phyloP scores from a whole-genome alignment of 2,888 invertebrate genomes.

The Siphlonurus alternatus region DNA sequence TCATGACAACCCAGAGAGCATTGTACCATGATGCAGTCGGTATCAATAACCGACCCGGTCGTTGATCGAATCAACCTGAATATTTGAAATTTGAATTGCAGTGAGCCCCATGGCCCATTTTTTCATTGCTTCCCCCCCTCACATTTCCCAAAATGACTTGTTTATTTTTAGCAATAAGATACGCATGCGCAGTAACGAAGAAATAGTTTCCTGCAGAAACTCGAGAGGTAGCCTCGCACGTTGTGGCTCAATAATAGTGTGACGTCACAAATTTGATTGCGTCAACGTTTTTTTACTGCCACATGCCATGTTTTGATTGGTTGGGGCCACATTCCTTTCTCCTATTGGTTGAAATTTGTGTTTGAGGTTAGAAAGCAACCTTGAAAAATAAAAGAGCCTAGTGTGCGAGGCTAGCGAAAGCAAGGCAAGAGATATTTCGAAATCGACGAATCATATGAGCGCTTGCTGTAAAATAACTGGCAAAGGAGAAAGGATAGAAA shows the following conservation, averaged over 20 bases:
- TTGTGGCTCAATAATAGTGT: slow-evolving; percentile 17
- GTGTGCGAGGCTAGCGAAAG: slow-evolving; percentile 34
- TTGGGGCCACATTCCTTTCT: slow-evolving; percentile 29
- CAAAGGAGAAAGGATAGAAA: slow-evolving; percentile 3
- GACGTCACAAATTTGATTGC: slow-evolving; percentile 29
- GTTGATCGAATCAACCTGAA: no score
- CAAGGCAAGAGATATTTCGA: slow-evolving; percentile 21
- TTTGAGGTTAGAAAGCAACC: slow-evolving; percentile 44
- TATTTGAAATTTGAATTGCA: no score
- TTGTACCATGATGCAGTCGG: no score
- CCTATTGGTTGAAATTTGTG: slow-evolving; percentile 43
- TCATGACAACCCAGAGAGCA: no score
- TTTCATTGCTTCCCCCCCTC: not conserved
- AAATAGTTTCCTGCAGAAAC: not conserved
- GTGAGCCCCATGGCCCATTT: not conserved
- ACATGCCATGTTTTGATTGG: slow-evolving; percentile 26
- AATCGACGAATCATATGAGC: slow-evolving; percentile 18
- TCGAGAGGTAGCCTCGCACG: slow-evolving; percentile 22
- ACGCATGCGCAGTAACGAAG: not conserved
- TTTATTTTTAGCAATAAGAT: not conserved
- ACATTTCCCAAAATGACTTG: not conserved
- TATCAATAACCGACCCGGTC: no score
- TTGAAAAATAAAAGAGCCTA: slow-evolving; percentile 34
- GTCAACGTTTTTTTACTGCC: slow-evolving; percentile 24
- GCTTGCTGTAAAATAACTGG: not conserved